Percentiles rank a stretch among this genome's conserved stretches.
Evolutionary conservation across 2,888 invertebrate species (phyloP).

Genomic region (Blomia tropicalis): DNA sequence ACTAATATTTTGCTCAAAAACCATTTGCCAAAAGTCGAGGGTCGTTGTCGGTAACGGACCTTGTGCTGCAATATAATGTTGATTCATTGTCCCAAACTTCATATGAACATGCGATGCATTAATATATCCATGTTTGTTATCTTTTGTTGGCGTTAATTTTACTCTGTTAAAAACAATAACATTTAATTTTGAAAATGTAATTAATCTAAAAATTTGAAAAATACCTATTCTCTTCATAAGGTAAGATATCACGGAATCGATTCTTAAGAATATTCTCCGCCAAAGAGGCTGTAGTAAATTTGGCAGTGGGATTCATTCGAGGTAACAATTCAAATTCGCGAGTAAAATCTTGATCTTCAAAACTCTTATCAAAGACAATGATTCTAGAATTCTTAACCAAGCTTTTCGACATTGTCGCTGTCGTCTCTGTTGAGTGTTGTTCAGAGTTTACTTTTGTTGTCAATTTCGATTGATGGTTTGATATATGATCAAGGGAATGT

Average conservation of each 20-base stretch:
- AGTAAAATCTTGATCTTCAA: slow-evolving; percentile 48
- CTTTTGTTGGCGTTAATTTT: slow-evolving; percentile 58
- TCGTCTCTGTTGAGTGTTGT: background rate
- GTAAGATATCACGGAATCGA: slow-evolving; percentile 55
- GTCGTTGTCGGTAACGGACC: slow-evolving; percentile 48
- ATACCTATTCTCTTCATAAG: slow-evolving; percentile 62
- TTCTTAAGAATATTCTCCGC: slow-evolving; percentile 48
- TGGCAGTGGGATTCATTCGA: slow-evolving; percentile 46
- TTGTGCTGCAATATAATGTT: slow-evolving; percentile 69
- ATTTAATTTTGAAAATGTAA: background rate
- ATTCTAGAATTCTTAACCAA: slow-evolving; percentile 10
- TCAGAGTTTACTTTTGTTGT: background rate
- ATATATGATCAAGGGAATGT: too few species aligned
- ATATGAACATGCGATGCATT: slow-evolving; percentile 81
- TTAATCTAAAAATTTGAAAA: background rate
- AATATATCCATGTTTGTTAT: slow-evolving; percentile 72
- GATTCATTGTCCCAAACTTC: slow-evolving; percentile 60
- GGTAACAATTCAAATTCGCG: slow-evolving; percentile 72
- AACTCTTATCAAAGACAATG: slow-evolving; percentile 45
- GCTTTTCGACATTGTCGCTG: background rate
- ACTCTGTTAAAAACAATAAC: slow-evolving; percentile 42
- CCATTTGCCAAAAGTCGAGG: slow-evolving; percentile 66
- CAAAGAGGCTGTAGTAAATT: slow-evolving; percentile 53
- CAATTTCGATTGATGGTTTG: too few species aligned
- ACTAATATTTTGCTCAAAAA: slow-evolving; percentile 71